Evolutionary conservation across 2,113 vertebrate species (phyloP), one percentile per base, ranked within the genome.

Genomic region (Oxyura jamaicensis): DNA sequence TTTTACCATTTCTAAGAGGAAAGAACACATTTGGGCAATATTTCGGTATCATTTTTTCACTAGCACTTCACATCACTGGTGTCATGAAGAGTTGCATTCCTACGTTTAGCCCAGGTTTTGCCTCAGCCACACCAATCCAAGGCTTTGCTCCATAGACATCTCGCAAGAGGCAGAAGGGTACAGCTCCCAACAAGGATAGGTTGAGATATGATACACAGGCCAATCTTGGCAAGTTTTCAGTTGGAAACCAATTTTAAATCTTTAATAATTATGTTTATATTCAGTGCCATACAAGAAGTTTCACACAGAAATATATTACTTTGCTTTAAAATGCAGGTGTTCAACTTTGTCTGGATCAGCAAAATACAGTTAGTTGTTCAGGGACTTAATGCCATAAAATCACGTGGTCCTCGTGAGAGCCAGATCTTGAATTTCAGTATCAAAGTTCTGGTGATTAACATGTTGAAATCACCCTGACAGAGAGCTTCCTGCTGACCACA

Each of bases 211-310:
- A 90, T 92, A 86, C 55, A 82, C 31, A 71, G 59, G 26, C 52
- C 35, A 66, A 62, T 50, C 3, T 7, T 67, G 65, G 75, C 71
- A 88, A 82, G 68, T 72, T 73, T 91, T 95, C 83, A 94, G 26
- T 66, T 86, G 55, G 82, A 94, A 93, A 80, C 10, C 80, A 41
- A 44, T 76, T 89, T 96, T 14, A 94, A 81, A 72, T 88, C 48
- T 88, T 88, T 82, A n/a, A n/a, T 79, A 90, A 84, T 86, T 67
- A 42, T 26, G 48, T 85, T 88, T 78, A 75, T 79, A 81, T 44
- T 79, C 67, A 66, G 50, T 41, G n/a, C 62, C 55, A 48, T 58
- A 66, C 44, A 74, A 88, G 68, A 58, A 81, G 56, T 93, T 95
- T 94, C 79, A 78, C 52, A 56, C 3, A 77, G 52, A 74, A 88